Evolutionary conservation across 2,797 vertebrate species (phyloP), one percentile per base, ranked within the genome.

Genomic region (Chelidonichthys spinosus): DNA sequence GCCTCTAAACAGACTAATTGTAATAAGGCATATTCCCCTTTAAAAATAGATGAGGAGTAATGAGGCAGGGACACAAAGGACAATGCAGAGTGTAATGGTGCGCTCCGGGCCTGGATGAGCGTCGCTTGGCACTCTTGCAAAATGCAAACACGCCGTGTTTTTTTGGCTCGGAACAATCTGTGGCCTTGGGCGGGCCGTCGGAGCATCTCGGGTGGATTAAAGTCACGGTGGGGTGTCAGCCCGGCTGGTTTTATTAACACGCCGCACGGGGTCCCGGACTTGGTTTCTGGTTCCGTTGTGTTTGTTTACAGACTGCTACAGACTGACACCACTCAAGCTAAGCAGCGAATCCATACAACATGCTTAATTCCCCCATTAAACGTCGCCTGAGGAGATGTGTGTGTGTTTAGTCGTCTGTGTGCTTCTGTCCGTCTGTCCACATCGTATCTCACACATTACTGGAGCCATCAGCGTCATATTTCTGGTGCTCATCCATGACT

Each of bases 41-140:
- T 88, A 87, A 92, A 90, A 89, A 85, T 81, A 91, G 87, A 91
- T 90, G 78, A 83, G 86, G 81, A 80, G 81, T 90, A 93, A 92
- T 92, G 89, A 92, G 85, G 83, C 84, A 47, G 67, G 78, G 75
- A 88, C 69, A 54, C 64, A 85, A 84, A 89, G 84, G 84, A 87
- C 87, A 84, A 83, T 78, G 11, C 74, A 46, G 69, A 74, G 84
- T 49, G 83, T 89, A 89, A 90, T 90, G 86, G 74, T 13, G 76
- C 82, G 75, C 78, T 74, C 69, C 70, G 78, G 66, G 78, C 76
- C 69, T 70, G 32, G 32, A 68, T 60, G 74, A 74, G 53, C 10
- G 46, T 71, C 70, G 74, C 35, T 72, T 71, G 71, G 63, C 71
- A 49, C 9, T 0, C 25, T 25, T 11, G 59, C 75, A 67, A 65